A percentile compares a stretch with the other conserved stretches of the same genome.
Conservation (phyloP, 2,113 vertebrate species). For the Gallinago media region DNA sequence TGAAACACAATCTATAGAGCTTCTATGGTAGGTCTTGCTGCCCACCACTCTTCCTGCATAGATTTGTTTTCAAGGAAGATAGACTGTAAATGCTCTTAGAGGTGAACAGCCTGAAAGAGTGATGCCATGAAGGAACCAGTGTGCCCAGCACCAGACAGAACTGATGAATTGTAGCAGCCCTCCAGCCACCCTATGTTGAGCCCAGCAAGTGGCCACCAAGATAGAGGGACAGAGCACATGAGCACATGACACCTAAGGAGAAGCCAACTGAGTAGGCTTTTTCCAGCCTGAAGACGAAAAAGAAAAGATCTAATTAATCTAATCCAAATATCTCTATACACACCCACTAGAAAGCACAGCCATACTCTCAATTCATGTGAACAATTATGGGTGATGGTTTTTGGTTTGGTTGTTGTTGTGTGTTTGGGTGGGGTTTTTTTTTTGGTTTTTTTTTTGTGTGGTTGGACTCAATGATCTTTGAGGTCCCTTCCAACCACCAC, state of each 20-base stretch:
- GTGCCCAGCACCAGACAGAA: background rate
- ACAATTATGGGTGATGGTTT: too few relatives aligned
- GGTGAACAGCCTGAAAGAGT: background rate
- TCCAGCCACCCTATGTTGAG: background rate
- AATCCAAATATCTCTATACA: background rate
- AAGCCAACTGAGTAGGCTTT: background rate
- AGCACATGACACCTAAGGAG: background rate
- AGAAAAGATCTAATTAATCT: background rate
- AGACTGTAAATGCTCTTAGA: background rate
- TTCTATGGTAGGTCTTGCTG: background rate
- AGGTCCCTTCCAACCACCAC: too few relatives aligned
- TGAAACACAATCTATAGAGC: background rate
- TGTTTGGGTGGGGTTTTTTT: too few relatives aligned
- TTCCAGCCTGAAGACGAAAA: background rate
- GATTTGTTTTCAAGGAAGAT: background rate
- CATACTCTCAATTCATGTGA: background rate
- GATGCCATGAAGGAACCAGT: background rate
- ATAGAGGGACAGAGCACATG: background rate
- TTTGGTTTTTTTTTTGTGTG: too few relatives aligned
- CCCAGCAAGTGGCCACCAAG: background rate
- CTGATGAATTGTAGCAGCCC: background rate
- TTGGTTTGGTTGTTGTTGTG: too few relatives aligned
- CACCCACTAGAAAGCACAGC: background rate
- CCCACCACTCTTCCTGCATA: background rate
- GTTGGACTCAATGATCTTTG: too few relatives aligned